phyloP scores from a whole-genome alignment of 2,113 vertebrate species.

The Paraplagusia blochii region DNA sequence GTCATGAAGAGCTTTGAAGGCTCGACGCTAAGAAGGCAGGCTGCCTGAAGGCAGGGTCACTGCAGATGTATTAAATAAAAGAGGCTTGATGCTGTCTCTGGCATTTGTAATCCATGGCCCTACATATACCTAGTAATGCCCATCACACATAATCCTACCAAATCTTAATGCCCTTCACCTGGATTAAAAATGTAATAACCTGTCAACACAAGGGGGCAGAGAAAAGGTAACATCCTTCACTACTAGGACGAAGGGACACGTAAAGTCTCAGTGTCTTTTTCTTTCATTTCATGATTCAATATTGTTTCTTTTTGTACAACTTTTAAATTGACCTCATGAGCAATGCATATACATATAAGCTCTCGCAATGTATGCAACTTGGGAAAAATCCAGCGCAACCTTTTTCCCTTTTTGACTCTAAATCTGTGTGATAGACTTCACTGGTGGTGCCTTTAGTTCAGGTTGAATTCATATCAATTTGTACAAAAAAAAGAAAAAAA shows the following conservation, averaged over 20 bases:
- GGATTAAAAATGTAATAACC: slow-evolving; percentile 64
- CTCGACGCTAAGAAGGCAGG: slow-evolving; percentile 69
- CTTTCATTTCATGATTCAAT: not conserved
- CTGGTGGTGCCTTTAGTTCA: slow-evolving; percentile 6
- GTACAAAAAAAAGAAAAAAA: too few relatives aligned
- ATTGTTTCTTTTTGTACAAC: not conserved
- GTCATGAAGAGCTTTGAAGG: slow-evolving; percentile 66
- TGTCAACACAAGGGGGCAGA: slow-evolving; percentile 51
- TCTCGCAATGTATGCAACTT: not conserved
- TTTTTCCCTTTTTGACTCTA: not conserved
- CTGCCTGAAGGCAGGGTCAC: slow-evolving; percentile 67
- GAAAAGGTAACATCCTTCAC: slow-evolving; percentile 65
- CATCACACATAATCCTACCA: slow-evolving; percentile 77
- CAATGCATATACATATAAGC: not conserved
- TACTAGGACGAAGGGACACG: slow-evolving; percentile 23
- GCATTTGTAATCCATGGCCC: slow-evolving; percentile 77
- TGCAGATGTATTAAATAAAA: slow-evolving; percentile 73
- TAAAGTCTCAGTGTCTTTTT: slow-evolving; percentile 5
- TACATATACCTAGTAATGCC: slow-evolving; percentile 71
- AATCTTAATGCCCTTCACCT: slow-evolving; percentile 75
- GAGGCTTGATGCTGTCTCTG: slow-evolving; percentile 57
- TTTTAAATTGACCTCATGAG: slow-evolving; percentile 3
- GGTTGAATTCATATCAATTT: slow-evolving; percentile 16
- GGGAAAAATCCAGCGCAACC: not conserved
- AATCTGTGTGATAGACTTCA: slow-evolving; percentile 13